These are phyloP conservation scores for Cervus canadensis DNA, from an alignment of 2,113 vertebrate species.

Conservation along the genomic window DNA sequence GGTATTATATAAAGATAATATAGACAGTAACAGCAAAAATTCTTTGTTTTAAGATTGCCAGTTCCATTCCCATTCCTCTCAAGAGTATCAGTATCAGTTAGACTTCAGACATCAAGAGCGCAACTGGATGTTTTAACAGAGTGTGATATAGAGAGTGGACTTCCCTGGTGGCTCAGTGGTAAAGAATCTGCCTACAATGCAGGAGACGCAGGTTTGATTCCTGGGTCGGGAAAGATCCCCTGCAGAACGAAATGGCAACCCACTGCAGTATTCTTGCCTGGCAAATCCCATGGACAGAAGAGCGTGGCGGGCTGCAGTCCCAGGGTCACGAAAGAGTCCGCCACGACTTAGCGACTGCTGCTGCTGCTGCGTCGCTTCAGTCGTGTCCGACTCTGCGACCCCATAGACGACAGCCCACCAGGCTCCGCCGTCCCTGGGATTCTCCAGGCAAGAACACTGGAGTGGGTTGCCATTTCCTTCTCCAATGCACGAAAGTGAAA, in stretches of 20 bases:
- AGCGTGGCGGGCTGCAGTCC: background rate
- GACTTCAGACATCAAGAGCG: background rate
- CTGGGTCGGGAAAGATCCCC: background rate
- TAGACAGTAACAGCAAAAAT: background rate
- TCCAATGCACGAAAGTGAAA: no score
- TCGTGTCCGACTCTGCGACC: no score
- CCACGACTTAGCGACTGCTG: background rate
- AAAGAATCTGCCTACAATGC: background rate
- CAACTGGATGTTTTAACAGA: background rate
- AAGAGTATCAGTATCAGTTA: background rate
- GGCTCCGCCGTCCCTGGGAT: background rate
- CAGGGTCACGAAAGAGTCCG: background rate
- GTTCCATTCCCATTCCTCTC: background rate
- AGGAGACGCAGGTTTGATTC: background rate
- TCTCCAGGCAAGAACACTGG: background rate
- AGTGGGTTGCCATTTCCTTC: background rate
- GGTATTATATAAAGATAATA: background rate
- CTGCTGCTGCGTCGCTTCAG: no score
- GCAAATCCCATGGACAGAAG: background rate
- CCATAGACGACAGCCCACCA: no score
- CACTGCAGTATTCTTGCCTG: background rate
- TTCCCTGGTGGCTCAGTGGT: background rate
- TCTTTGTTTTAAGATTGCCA: background rate
- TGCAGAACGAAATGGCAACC: background rate
- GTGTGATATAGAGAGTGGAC: background rate